Base-by-base conservation (phyloP, 1,140 invertebrate species). In the Polypedilum pembai region DNA sequence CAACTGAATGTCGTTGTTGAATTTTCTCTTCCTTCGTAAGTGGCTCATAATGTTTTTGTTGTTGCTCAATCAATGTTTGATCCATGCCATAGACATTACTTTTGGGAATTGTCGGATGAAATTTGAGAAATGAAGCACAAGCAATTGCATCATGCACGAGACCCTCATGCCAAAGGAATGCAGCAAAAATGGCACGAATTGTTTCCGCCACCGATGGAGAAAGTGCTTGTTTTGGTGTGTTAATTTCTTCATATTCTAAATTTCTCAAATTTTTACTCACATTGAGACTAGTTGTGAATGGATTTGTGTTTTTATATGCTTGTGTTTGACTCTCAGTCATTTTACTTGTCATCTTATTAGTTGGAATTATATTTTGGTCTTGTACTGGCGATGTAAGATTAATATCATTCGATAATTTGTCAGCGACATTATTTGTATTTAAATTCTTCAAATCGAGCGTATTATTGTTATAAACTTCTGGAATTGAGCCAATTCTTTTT, bases 111-210 rank as follows among this genome's bases (percentile, higher is more conserved):
- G 89, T 88, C 7, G 94, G 95, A 82, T 98, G 94, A 80, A 98
- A 98, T 83, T 97, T 97, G 0, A 99, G 84, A 80, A 95, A 98
- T 4, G 95, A 94, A 0, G 96, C 94, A 80, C 94, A 96, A 0
- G 96, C 95, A 91, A 98, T 98, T 5, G 95, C 95, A 82, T 99
- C 96, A 81, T 98, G 94, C 0, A 98, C 94, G 65, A 98, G 92
- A 1, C 87, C 95, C 85, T 98, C 95, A 82, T 99, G 96, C 96
- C 96, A 98, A 1, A 98, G 83, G 78, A 98, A 91, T 0, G 96
- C 95, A 0, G 96, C 95, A 83, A 98, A 99, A 0, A 98, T 92
- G 0, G 95, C 92, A 7, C 97, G 85, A 4, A 97, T 83, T 78
- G 94, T 93, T 82, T 99, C 95, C 0, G 95, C 95, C 17, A 96